These are phyloP conservation scores for Macaca mulatta DNA, from an alignment of 2,113 vertebrate genomes.

Conservation along the genomic window DNA sequence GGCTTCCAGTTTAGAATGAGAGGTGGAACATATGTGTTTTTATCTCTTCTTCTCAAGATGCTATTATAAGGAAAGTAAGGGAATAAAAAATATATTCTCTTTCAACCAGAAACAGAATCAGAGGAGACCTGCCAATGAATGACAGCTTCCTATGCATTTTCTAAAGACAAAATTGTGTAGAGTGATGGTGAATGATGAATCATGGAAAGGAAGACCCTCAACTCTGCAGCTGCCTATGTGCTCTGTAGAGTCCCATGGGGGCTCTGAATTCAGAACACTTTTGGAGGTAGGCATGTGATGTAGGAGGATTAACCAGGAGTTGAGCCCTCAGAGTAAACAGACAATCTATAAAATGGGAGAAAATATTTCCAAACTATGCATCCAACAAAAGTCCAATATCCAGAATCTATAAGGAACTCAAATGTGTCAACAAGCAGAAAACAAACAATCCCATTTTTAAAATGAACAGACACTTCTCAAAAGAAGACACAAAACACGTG, in stretches of 20 bases:
- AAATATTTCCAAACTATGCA: no score
- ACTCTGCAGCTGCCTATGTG: accelerated
- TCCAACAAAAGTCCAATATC: no score
- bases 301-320: not conserved
- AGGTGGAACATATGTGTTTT: not conserved
- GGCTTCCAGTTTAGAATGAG: not conserved
- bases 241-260: accelerated
- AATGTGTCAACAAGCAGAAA: no score
- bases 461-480: no score
- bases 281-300: not conserved
- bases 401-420: no score
- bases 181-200: no score
- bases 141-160: not conserved
- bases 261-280: not conserved
- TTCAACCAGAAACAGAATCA: not conserved
- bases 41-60: not conserved
- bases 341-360: no score
- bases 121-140: not conserved
- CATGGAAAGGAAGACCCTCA: no score
- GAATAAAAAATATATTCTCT: not conserved
- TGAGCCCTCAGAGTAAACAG: no score
- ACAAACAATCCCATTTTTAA: no score
- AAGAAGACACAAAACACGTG: no score
- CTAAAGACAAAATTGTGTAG: not conserved
- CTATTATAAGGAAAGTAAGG: not conserved